Evolutionary conservation across 2,113 vertebrate genomes (phyloP).

Genomic region (Scatophagus argus): DNA sequence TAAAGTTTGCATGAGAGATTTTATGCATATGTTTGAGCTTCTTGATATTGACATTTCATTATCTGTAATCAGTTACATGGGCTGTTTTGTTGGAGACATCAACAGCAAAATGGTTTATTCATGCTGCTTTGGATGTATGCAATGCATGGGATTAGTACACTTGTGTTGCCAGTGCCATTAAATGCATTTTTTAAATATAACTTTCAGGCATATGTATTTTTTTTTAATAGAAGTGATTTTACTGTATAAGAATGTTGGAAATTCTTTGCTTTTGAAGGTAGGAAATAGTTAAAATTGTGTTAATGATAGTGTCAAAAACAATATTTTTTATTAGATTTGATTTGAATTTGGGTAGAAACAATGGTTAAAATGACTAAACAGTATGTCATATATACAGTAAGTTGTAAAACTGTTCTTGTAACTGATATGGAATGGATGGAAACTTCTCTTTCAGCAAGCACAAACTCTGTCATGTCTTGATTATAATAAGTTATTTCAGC

Average conservation of each 20-base stretch:
- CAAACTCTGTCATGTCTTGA: not conserved
- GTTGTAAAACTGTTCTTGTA: not conserved
- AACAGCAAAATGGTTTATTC: not conserved
- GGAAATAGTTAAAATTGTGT: not conserved
- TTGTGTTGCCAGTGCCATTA: not conserved
- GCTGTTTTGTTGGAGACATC: not conserved
- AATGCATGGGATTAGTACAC: not conserved
- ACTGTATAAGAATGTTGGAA: not conserved
- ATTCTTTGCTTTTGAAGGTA: not conserved
- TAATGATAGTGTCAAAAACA: not conserved
- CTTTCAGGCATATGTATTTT: not conserved
- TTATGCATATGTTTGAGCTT: slow-evolving; percentile 1
- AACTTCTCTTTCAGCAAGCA: not conserved
- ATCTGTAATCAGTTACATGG: not conserved
- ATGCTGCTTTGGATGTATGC: not conserved
- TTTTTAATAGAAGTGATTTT: not conserved
- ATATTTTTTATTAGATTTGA: no score
- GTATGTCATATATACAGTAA: not conserved
- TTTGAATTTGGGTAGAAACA: not conserved
- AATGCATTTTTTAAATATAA: not conserved
- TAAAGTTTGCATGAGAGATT: slow-evolving; percentile 46
- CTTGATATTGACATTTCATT: not conserved
- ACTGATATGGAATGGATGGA: not conserved
- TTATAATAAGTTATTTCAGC: not conserved
- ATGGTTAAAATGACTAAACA: not conserved